Percentiles rank a stretch among this genome's conserved stretches.
These are phyloP conservation scores for Chaetops frenatus DNA, from an alignment of 2,113 vertebrate species.

Conservation along the genomic window DNA sequence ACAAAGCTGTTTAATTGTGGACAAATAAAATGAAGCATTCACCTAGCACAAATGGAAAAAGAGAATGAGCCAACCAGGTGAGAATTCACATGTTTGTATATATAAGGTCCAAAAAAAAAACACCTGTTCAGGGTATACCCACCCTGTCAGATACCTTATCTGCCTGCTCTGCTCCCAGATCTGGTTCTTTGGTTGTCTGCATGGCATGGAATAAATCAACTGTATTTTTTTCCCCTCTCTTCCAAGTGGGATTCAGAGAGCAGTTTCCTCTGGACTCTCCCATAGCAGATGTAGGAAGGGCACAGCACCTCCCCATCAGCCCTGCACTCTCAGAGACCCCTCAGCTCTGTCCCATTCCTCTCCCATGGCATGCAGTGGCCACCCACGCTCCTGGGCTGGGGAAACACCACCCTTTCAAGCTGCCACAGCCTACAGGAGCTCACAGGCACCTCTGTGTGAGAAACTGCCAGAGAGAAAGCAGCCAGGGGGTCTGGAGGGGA, in stretches of 20 bases:
- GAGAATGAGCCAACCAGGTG: background rate
- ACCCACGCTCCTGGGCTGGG: fast-evolving
- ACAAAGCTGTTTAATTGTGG: background rate
- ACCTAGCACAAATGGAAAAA: background rate
- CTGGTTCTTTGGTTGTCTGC: background rate
- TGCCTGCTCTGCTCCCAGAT: background rate
- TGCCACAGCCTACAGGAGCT: background rate
- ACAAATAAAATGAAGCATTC: background rate
- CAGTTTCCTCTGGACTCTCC: background rate
- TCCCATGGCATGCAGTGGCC: background rate
- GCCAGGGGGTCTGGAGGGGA: background rate
- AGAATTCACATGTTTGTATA: background rate
- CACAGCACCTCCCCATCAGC: background rate
- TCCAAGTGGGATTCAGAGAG: background rate
- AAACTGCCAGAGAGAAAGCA: background rate
- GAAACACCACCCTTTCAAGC: background rate
- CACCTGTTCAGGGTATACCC: background rate
- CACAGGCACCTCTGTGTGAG: background rate
- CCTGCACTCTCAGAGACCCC: background rate
- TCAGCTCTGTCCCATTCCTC: background rate
- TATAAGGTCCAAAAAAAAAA: background rate
- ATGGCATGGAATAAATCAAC: background rate
- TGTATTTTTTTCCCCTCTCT: background rate
- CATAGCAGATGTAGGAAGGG: background rate
- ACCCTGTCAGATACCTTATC: background rate